Evolutionary conservation across 1,140 invertebrate genomes (phyloP).

Genomic region (Dreissena polymorpha): DNA sequence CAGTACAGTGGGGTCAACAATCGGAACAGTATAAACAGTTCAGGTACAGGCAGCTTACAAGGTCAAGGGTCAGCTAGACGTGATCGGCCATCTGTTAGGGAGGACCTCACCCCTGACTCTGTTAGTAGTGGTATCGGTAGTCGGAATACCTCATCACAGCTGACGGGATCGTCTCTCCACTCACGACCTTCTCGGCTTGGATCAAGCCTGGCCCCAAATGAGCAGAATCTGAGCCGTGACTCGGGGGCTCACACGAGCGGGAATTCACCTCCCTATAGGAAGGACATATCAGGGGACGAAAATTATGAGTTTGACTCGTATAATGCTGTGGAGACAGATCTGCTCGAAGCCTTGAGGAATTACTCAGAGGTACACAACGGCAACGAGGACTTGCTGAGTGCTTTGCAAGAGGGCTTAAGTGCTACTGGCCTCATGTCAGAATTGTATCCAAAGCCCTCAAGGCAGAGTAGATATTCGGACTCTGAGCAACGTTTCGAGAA

Average conservation of each 20-base stretch:
- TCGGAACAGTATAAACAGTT: constrained; percentile 62
- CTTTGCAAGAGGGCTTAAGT: constrained; percentile 76
- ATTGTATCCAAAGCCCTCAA: constrained; percentile 82
- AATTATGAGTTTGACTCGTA: constrained; percentile 95
- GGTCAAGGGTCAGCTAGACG: constrained; percentile 23
- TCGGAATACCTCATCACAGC: constrained; percentile 93
- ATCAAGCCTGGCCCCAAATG: constrained; percentile 56
- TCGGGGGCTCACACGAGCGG: constrained; percentile 59
- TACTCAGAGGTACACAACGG: constrained; percentile 79
- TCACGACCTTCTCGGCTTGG: constrained; percentile 60
- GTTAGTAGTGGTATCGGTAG: constrained; percentile 92
- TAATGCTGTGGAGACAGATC: constrained; percentile 74
- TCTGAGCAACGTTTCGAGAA: constrained; percentile 92
- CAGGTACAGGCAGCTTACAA: constrained; percentile 48
- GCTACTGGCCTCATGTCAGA: constrained; percentile 71
- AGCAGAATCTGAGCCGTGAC: constrained; percentile 70
- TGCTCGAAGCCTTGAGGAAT: constrained; percentile 72
- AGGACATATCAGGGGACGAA: constrained; percentile 94
- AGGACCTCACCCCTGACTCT: constrained; percentile 83
- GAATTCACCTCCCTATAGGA: constrained; percentile 56
- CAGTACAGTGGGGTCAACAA: constrained; percentile 33
- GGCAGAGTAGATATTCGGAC: constrained; percentile 80
- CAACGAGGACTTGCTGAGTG: constrained; percentile 77
- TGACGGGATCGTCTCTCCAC: constrained; percentile 83
- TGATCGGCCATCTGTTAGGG: constrained; percentile 37